Percentiles rank a stretch among this genome's conserved stretches.
Conservation (phyloP, 2,113 vertebrate genomes). For the Pangasianodon hypophthalmus region DNA sequence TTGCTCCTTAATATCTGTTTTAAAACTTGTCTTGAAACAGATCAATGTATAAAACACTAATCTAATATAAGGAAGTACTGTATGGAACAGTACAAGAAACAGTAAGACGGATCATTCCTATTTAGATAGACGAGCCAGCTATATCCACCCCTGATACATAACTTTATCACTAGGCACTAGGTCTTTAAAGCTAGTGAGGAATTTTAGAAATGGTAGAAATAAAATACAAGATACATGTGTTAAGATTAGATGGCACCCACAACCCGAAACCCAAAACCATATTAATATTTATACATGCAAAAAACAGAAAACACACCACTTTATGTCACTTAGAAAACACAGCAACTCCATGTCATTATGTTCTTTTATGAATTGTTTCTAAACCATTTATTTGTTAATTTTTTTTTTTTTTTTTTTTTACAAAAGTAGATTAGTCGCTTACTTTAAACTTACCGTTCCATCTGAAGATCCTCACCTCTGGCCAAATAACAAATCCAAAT, state of each 20-base stretch:
- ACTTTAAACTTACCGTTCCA: constrained; percentile 42
- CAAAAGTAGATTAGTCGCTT: constrained; percentile 32
- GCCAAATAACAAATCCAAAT: constrained; percentile 32
- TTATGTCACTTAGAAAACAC: not conserved
- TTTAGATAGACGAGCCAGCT: not conserved
- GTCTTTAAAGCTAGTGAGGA: not conserved
- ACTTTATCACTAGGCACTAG: not conserved
- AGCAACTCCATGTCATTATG: constrained; percentile 4
- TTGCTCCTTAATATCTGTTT: not conserved
- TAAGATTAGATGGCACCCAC: not conserved
- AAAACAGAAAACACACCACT: not conserved
- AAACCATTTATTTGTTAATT: constrained; percentile 7
- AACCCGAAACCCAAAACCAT: not conserved
- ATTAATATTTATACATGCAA: not conserved
- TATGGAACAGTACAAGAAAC: not conserved
- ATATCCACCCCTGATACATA: not conserved
- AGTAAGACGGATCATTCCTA: not conserved
- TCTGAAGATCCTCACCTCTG: constrained; percentile 5
- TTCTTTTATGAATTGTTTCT: constrained; percentile 41
- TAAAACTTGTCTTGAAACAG: not conserved
- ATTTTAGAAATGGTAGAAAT: not conserved
- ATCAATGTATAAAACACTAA: not conserved
- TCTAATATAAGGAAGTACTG: not conserved
- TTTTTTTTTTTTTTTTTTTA: not conserved
- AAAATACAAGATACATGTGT: not conserved